Evolutionary conservation across 2,888 invertebrate genomes (phyloP).

Genomic region (Pollenia angustigena): DNA sequence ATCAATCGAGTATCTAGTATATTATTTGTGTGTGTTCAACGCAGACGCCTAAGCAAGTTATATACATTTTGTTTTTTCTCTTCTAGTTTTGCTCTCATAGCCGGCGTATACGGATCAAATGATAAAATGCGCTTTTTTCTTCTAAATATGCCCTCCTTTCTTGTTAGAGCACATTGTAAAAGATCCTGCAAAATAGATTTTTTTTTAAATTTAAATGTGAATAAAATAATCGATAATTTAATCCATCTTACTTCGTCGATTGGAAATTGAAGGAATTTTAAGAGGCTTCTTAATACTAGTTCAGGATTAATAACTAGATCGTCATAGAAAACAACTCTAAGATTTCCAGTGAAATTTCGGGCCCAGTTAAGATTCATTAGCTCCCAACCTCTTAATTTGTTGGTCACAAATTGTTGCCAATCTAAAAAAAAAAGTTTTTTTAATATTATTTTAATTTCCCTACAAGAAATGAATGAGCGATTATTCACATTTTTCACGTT

Average conservation of each 20-base stretch:
- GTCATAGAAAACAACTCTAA: constrained; percentile 90
- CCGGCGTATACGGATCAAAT: constrained; percentile 89
- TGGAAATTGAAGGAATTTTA: constrained; percentile 86
- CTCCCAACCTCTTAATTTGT: constrained; percentile 88
- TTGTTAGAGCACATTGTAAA: constrained; percentile 86
- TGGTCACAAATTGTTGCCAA: constrained; percentile 89
- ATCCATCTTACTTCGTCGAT: constrained; percentile 84
- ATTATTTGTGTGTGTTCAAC: constrained; percentile 60
- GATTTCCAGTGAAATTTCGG: constrained; percentile 87
- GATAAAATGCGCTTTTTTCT: constrained; percentile 87
- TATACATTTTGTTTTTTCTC: constrained; percentile 85
- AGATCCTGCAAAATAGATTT: constrained; percentile 82
- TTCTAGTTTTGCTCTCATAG: constrained; percentile 86
- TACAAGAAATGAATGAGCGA: too few species aligned
- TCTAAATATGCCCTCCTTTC: constrained; percentile 90
- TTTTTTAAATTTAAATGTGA: neutral
- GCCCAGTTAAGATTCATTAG: constrained; percentile 89
- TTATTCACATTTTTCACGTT: too few species aligned
- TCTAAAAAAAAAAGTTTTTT: constrained; percentile 84
- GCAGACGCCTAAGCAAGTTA: constrained; percentile 79
- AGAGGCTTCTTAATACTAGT: constrained; percentile 86
- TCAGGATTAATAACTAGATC: constrained; percentile 87
- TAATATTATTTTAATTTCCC: neutral
- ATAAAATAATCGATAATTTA: neutral
- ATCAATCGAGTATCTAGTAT: constrained; percentile 16